Base-by-base conservation (phyloP, 2,888 invertebrate species). In the Andrena chrysosceles region DNA sequence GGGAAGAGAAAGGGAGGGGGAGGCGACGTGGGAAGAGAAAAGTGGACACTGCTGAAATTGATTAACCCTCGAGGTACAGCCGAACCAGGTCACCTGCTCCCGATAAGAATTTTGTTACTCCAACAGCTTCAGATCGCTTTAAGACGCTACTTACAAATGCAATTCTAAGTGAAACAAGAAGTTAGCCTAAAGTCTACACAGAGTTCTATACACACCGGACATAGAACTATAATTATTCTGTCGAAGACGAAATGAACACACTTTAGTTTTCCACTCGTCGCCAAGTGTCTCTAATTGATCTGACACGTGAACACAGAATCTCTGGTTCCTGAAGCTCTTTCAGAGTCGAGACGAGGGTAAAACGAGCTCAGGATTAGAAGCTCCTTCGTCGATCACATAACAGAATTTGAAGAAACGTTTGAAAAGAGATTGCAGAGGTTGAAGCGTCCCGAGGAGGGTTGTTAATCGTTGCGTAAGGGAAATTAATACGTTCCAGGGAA, bases 401-500 rank as follows among this genome's bases (percentile, higher is more conserved):
- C 10, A 26, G 33, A 60, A n/a, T 33, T 31, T 31, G 26, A 29
- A 59, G 26, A 29, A n/a, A 23, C 10, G 54, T 56, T 23, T 4
- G 10, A 23, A 2, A 8, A 23, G 54, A 10, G 3, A 8, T 26
- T 1, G 54, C 31, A 16, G 8, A 33, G 60, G 31, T n/a, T 7
- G 31, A 60, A n/a, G 60, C n/a, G 31, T 62, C 62, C 16, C n/a
- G 13, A 2, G 64, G 26, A n/a, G 48, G 3, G n/a, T 13, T 13
- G 35, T 13, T 35, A 26, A 56, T 56, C 20, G 35, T 23, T 35
- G 10, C 5, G 26, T 13, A 35, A 23, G 3, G 62, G 26, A 64
- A 73, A 79, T 79, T 73, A 79, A 74, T 73, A 73, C 69, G 73
- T 79, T 29, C 35, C 48, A 23, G 29, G 64, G 76, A 49, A 77